Base-by-base conservation (phyloP, 2,113 vertebrate genomes). In the Poecilia latipinna region DNA sequence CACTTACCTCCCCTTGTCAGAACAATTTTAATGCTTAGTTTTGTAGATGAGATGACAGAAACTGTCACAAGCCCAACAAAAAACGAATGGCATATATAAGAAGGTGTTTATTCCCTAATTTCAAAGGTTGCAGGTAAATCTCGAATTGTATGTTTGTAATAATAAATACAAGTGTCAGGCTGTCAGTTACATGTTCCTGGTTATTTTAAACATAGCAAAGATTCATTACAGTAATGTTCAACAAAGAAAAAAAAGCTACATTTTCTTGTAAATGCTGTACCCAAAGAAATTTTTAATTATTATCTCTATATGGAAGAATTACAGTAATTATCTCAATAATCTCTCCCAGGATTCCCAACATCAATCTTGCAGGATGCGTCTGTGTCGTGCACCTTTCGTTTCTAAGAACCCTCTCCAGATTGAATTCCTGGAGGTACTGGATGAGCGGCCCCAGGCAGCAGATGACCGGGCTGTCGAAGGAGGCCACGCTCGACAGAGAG, bases 341-440 rank as follows among this genome's bases (percentile, higher is more conserved):
- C 15, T 32, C 61, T 17, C 28, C 12, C 61, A 33, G 1, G 17
- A 33, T 64, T 22, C 12, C 29, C 32, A 31, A 57, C 39, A 70
- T 48, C 12, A 37, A 2, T 10, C 12, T 19, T 26, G 51, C 0
- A 42, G 61, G 3, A n/a, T 61, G 39, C 33, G 35, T 68, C 35
- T 61, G 26, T 26, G 51, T 72, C 24, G 4, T 57, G 28, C 79
- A 98, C 98, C 96, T 96, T 65, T 96, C 93, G 82, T 89, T 94
- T 28, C 93, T 90, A 35, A 99, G 95, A 80, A 97, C 95, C 88
- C 91, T 96, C 80, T 98, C 97, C 78, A 99, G 91, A 91, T 95
- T 96, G 92, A 99, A 99, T 77, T 98, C 97, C 84, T 95, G 95
- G 73, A 99, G 96, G 80, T 99, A 99, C 77, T 90, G 94, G 90